phyloP scores from a whole-genome alignment of 2,113 vertebrate genomes.

The Recurvirostra avosetta region DNA sequence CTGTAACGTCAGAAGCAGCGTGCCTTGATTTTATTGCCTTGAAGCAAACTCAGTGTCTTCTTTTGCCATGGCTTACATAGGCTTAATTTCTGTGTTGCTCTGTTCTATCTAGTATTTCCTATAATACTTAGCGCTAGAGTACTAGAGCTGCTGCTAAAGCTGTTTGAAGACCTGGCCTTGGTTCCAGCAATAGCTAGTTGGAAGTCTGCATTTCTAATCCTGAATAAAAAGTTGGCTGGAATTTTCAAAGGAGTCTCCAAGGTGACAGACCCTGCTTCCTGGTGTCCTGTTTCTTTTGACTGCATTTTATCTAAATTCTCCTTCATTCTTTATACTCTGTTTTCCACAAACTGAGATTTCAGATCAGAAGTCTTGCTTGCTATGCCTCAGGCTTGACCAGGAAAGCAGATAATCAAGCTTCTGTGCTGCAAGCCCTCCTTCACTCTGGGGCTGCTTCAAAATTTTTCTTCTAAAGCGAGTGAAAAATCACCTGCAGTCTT shows the following conservation, averaged over 20 bases:
- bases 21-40: not conserved
- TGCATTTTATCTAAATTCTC: not conserved
- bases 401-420: not conserved
- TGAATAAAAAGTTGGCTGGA: not conserved
- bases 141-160: not conserved
- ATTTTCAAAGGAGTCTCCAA: not conserved
- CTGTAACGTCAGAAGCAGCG: rapidly evolving
- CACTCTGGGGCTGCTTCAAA: not conserved
- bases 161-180: not conserved
- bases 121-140: not conserved
- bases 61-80: not conserved
- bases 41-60: not conserved
- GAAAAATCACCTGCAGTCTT: not conserved
- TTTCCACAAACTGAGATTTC: not conserved
- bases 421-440: not conserved
- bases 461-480: not conserved
- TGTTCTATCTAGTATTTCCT: not conserved
- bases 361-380: not conserved
- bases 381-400: not conserved
- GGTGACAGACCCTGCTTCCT: not conserved
- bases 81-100: not conserved
- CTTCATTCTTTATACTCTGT: not conserved
- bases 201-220: not conserved
- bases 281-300: not conserved
- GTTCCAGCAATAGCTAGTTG: not conserved